Evolutionary conservation across 2,797 vertebrate species (phyloP).

Genomic region (Sarcophilus harrisii): DNA sequence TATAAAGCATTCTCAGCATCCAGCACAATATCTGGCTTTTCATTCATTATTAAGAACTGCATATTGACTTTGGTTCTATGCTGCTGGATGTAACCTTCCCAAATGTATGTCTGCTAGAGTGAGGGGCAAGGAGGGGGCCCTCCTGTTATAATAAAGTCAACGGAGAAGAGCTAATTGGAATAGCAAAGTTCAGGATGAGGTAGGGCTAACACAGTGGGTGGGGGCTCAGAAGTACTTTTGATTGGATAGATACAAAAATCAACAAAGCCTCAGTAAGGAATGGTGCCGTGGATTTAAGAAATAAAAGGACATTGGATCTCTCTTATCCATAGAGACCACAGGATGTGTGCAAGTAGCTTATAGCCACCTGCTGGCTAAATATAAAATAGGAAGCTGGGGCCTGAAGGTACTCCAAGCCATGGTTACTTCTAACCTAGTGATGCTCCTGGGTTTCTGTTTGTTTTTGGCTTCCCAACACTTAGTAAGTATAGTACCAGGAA

Average conservation of each 20-base stretch:
- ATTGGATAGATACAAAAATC: not conserved
- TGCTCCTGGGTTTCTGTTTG: not conserved
- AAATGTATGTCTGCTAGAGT: not conserved
- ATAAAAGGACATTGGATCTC: not conserved
- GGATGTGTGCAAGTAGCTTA: not conserved
- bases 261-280: not conserved
- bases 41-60: not conserved
- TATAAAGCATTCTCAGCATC: not conserved
- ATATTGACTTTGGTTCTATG: not conserved
- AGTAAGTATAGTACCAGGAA: not conserved
- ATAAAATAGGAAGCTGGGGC: not conserved
- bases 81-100: not conserved
- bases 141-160: not conserved
- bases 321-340: not conserved
- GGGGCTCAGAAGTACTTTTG: not conserved
- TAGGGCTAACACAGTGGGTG: not conserved
- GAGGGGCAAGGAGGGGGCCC: not conserved
- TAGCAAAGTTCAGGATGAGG: not conserved
- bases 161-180: not conserved
- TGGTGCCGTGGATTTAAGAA: not conserved
- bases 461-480: not conserved
- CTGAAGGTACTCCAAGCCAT: not conserved
- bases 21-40: not conserved
- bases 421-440: not conserved
- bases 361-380: not conserved